Evolutionary conservation across 2,888 invertebrate genomes (phyloP).

Genomic region (Epirrhoe tristata): DNA sequence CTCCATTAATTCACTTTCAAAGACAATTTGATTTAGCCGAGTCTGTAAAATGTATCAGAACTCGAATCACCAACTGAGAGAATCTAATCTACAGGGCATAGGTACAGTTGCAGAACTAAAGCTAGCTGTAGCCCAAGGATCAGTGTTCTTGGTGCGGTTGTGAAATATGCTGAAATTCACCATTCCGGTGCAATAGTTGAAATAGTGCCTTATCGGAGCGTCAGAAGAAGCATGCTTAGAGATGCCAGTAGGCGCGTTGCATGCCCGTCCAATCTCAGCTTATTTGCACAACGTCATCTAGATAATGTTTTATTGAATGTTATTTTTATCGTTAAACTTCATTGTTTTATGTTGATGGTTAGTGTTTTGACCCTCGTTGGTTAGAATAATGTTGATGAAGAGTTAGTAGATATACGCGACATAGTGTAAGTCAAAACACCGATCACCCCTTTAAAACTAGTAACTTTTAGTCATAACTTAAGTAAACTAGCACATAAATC

Average conservation of each 20-base stretch:
- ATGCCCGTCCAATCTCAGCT: constrained; percentile 83
- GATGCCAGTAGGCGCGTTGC: constrained; percentile 59
- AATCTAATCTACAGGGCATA: constrained; percentile 57
- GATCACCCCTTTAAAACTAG: constrained; percentile 47
- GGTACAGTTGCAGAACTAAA: constrained; percentile 63
- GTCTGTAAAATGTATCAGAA: constrained; percentile 22
- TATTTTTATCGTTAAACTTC: constrained; percentile 43
- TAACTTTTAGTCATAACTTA: constrained; percentile 46
- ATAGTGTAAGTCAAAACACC: constrained; percentile 56
- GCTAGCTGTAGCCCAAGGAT: constrained; percentile 62
- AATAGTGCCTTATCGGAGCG: constrained; percentile 47
- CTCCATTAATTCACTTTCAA: not conserved
- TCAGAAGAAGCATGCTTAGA: constrained; percentile 63
- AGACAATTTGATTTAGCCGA: not conserved
- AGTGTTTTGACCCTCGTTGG: constrained; percentile 52
- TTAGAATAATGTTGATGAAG: constrained; percentile 26
- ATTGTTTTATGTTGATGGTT: constrained; percentile 48
- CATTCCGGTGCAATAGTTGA: constrained; percentile 58
- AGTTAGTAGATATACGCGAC: constrained; percentile 18
- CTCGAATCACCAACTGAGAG: constrained; percentile 38
- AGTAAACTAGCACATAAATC: constrained; percentile 57
- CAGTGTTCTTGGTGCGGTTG: constrained; percentile 68
- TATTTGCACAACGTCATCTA: constrained; percentile 71
- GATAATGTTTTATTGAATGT: constrained; percentile 37
- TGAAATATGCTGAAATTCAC: constrained; percentile 80